Evolutionary conservation across 1,140 invertebrate genomes (phyloP).

Genomic region (Pissodes strobi): DNA sequence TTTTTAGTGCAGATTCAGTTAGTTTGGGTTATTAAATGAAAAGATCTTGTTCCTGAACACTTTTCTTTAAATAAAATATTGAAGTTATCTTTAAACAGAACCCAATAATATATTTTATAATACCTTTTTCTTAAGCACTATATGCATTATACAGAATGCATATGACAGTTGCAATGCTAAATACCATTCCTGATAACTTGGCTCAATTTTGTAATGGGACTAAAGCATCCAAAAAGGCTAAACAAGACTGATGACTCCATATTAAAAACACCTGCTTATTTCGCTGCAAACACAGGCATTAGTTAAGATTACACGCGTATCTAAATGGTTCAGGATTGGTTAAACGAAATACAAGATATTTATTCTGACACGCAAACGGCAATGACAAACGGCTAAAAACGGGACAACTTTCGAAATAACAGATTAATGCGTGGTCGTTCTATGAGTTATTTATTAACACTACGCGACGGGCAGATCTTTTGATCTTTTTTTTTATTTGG

Average conservation of each 20-base stretch:
- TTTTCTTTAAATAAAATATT: no score
- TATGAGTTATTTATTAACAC: slow-evolving; percentile 19
- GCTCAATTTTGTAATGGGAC: no score
- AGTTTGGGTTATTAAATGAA: no score
- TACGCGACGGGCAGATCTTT: neutral
- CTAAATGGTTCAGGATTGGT: slow-evolving; percentile 27
- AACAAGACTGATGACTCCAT: slow-evolving; percentile 16
- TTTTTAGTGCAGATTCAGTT: no score
- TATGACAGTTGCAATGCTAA: no score
- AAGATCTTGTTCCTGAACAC: no score
- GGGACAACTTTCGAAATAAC: slow-evolving; percentile 15
- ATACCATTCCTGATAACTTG: no score
- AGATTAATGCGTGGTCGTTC: slow-evolving; percentile 6
- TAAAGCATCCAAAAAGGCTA: no score
- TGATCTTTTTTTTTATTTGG: slow-evolving; percentile 13
- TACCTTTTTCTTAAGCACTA: no score
- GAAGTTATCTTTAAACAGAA: no score
- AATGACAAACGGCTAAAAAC: slow-evolving; percentile 24
- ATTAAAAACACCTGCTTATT: slow-evolving; percentile 26
- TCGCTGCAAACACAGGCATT: slow-evolving; percentile 21
- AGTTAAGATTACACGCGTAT: slow-evolving; percentile 25
- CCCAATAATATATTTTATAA: no score
- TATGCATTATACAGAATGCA: no score
- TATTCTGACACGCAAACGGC: slow-evolving; percentile 23
- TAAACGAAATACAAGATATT: slow-evolving; percentile 14